Percentiles rank a stretch among this genome's conserved stretches.
Conservation (phyloP, 2,113 vertebrate genomes). For the Dendrocopos noguchii region DNA sequence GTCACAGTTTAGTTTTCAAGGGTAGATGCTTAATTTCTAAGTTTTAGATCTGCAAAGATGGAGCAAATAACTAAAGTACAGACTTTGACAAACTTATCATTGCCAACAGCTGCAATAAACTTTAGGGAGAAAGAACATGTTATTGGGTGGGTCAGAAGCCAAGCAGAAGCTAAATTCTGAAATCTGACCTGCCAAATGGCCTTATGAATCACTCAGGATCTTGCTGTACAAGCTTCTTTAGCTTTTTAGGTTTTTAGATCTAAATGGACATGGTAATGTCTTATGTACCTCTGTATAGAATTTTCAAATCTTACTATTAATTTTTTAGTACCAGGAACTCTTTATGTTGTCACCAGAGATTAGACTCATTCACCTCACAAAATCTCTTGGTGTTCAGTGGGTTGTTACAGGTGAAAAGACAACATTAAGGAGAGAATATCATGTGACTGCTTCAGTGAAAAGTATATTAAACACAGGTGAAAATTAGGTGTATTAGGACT, state of each 20-base stretch:
- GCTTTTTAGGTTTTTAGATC: background rate
- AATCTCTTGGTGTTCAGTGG: background rate
- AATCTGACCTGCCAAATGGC: background rate
- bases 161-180: background rate
- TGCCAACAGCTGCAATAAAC: background rate
- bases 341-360: background rate
- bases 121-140: background rate
- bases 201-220: background rate
- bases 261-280: background rate
- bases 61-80: background rate
- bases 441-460: background rate
- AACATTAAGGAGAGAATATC: background rate
- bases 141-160: background rate
- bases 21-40: background rate
- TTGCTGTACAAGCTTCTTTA: background rate
- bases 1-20: constrained; percentile 5
- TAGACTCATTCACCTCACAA: background rate
- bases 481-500: background rate
- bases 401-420: background rate
- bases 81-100: background rate
- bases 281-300: background rate
- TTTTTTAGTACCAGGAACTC: background rate
- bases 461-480: background rate
- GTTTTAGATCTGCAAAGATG: background rate
- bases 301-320: background rate